Evolutionary conservation across 2,888 invertebrate species (phyloP), one percentile per base, ranked within the genome.

Genomic region (Eupithecia exiguata): DNA sequence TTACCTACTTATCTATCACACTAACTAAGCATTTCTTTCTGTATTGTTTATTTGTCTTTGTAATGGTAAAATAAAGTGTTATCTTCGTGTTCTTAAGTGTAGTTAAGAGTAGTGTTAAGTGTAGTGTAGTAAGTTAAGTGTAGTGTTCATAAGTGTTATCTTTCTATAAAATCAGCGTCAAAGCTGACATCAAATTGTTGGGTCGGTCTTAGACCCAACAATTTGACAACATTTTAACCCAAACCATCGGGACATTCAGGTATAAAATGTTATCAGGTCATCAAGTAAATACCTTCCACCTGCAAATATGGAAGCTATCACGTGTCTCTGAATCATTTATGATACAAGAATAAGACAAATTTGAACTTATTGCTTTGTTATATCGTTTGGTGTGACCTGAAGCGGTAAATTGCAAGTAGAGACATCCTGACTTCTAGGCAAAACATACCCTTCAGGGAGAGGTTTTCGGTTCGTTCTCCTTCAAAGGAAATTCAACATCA

Each of bases 301-400:
- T 63, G 36, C n/a, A 63, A 63, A 63, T 18, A 6, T 10, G 53
- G 53, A 63, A 18, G 9, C 18, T 63, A 35, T 63, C 63, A 63
- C 36, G 36, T 10, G 12, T 3, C 25, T 21, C 12, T 53, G 21
- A 25, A 38, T 65, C 38, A 38, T 36, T 4, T 65, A 65, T n/a
- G 38, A 77, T 73, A 76, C 62, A 73, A 67, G 71, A 74, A 14
- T 72, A 77, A 68, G 71, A 75, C 71, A 75, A 77, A 78, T 72
- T 79, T 62, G 81, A 88, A 89, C 62, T 72, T 75, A 69, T 88
- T 86, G 9, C 49, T n/a, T n/a, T 53, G 21, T 3, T 53, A 53
- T n/a, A 79, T 84, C 87, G 86, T 90, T 89, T 90, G 89, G 89
- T 86, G 89, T 89, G 84, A 85, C 82, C 82, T 87, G 88, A 88